Evolutionary conservation across 2,797 vertebrate species (phyloP).

Genomic region (Pangasius mekongensis): DNA sequence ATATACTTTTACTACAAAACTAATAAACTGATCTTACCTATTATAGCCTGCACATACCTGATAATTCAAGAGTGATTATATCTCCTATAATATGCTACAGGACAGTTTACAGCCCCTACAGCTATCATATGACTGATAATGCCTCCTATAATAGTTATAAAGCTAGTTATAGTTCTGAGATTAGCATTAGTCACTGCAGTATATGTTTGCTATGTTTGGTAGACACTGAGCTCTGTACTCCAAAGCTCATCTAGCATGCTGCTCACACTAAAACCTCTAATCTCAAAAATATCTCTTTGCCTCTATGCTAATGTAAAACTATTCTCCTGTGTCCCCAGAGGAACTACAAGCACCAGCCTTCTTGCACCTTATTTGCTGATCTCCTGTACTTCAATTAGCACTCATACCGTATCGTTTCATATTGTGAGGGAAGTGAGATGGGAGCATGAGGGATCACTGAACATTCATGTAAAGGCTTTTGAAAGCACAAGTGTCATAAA

Average conservation of each 20-base stretch:
- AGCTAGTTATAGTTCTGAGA: not conserved
- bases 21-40: not conserved
- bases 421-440: constrained; percentile 13
- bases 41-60: not conserved
- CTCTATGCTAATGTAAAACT: constrained; percentile 20
- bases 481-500: constrained; percentile 39
- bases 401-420: constrained; percentile 20
- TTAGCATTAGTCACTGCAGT: not conserved
- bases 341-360: constrained; percentile 12
- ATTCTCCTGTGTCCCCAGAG: not conserved
- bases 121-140: not conserved
- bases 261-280: constrained; percentile 15
- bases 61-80: not conserved
- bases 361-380: constrained; percentile 31
- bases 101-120: not conserved
- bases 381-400: constrained; percentile 35
- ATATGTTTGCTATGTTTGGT: not conserved
- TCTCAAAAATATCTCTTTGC: constrained; percentile 16
- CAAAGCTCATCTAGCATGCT: constrained; percentile 1
- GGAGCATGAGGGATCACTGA: constrained; percentile 62
- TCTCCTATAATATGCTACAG: not conserved
- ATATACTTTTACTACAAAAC: not conserved
- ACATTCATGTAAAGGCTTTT: constrained; percentile 54
- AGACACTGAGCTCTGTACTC: not conserved
- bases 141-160: not conserved